A percentile compares a stretch with the other conserved stretches of the same genome.
Conservation (phyloP, 2,888 invertebrate species). For the Bellardia bayeri region DNA sequence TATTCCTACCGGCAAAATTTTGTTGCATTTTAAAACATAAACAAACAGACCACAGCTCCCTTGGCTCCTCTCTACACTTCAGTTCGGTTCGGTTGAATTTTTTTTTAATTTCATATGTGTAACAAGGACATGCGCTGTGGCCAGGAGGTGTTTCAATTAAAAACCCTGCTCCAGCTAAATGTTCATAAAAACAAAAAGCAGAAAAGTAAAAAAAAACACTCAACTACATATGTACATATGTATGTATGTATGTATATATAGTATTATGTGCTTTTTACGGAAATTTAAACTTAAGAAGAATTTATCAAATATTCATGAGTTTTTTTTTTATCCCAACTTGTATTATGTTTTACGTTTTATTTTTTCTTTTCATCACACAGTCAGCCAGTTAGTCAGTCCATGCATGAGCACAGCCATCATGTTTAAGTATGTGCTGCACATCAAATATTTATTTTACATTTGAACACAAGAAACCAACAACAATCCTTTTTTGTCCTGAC, state of each 20-base stretch:
- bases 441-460: slow-evolving; percentile 71
- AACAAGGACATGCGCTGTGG: slow-evolving; percentile 67
- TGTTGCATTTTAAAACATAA: slow-evolving; percentile 72
- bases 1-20: slow-evolving; percentile 73
- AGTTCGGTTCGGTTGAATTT: background rate
- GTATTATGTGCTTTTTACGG: slow-evolving; percentile 26
- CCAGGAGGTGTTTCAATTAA: slow-evolving; percentile 21
- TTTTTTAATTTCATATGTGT: slow-evolving; percentile 62
- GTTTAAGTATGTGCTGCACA: slow-evolving; percentile 57
- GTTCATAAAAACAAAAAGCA: slow-evolving; percentile 36
- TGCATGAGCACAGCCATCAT: slow-evolving; percentile 34
- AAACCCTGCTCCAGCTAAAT: slow-evolving; percentile 14
- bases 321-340: slow-evolving; percentile 58
- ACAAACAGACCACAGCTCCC: slow-evolving; percentile 68
- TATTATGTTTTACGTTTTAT: slow-evolving; percentile 13
- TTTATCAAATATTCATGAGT: slow-evolving; percentile 68
- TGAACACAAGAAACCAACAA: slow-evolving; percentile 44
- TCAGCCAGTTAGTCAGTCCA: background rate
- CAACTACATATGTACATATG: no score
- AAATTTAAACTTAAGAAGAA: slow-evolving; percentile 59
- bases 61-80: background rate
- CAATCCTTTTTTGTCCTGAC: slow-evolving; percentile 57
- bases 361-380: slow-evolving; percentile 30
- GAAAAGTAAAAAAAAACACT: no score
- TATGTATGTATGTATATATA: no score